Conservation (phyloP, 2,797 vertebrate genomes). For the Pampus argenteus region DNA sequence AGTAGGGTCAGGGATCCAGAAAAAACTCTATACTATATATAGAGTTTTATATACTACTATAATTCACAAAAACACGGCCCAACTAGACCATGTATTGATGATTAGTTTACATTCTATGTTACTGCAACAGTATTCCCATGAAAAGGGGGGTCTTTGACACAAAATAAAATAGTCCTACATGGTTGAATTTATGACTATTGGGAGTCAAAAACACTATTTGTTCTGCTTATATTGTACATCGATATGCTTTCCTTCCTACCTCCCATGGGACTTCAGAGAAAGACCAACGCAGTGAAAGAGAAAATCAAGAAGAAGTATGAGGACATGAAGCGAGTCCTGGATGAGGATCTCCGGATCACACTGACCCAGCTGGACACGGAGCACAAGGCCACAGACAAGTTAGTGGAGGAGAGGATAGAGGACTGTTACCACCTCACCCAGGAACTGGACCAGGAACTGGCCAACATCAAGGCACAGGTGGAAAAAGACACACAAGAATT, state of each 20-base stretch:
- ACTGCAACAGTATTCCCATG: too few species aligned
- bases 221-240: neutral
- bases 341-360: conserved; percentile 76
- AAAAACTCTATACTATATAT: too few species aligned
- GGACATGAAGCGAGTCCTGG: conserved; percentile 76
- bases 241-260: neutral
- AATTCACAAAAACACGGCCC: too few species aligned
- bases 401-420: conserved; percentile 70
- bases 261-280: conserved; percentile 54
- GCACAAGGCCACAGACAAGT: conserved; percentile 57
- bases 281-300: conserved; percentile 67
- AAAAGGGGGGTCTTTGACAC: too few species aligned
- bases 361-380: conserved; percentile 75
- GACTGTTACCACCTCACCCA: conserved; percentile 66
- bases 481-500: conserved; percentile 36
- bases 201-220: neutral
- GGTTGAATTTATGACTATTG: too few species aligned
- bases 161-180: too few species aligned
- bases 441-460: conserved; percentile 56
- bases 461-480: conserved; percentile 32
- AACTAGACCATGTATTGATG: neutral
- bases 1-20: too few species aligned
- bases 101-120: neutral
- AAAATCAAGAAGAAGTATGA: conserved; percentile 75
- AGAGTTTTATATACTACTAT: too few species aligned